Evolutionary conservation across 2,797 vertebrate genomes (phyloP), one percentile per base, ranked within the genome.

Genomic region (Myiotriccus ornatus): DNA sequence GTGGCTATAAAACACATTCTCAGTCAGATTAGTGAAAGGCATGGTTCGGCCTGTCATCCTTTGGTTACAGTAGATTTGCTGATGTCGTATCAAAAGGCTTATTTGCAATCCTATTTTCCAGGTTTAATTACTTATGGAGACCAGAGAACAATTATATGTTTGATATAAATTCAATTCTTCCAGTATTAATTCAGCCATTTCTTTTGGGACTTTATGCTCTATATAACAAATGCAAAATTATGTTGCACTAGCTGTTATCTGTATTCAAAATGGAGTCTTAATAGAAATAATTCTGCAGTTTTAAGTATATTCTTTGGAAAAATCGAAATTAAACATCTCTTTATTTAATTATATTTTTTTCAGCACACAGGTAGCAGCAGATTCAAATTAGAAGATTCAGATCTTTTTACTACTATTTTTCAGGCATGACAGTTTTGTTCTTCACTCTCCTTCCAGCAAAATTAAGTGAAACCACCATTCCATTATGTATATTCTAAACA

Each of bases 111-210:
- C 44, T 56, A 76, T 97, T 96, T 97, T 92, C 91, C 68, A 84
- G 75, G 87, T 96, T 97, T 97, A 97, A 97, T 97, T 97, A 96
- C 55, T 95, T 91, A 41, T 46, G 71, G 84, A 96, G 37, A 93
- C 37, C 44, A 96, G 77, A 91, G 73, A 84, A 90, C 16, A 57
- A 94, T 52, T 21, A 92, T 92, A 94, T 20, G 55, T 95, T 90
- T 92, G 37, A 82, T 64, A 94, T 63, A 64, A 93, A 81, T 74
- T 94, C 49, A 71, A 12, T 68, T 46, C 43, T 84, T 87, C 47
- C 23, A 39, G 21, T 59, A 82, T 63, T 95, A 91, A 96, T 90
- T 95, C 83, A 96, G 52, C 20, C 46, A 44, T 80, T 86, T 87
- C 21, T 74, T 94, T 96, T 34, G 7, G 30, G 69, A 75, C 23